Base-by-base conservation (phyloP, 2,888 invertebrate genomes). In the Beris morrisii region DNA sequence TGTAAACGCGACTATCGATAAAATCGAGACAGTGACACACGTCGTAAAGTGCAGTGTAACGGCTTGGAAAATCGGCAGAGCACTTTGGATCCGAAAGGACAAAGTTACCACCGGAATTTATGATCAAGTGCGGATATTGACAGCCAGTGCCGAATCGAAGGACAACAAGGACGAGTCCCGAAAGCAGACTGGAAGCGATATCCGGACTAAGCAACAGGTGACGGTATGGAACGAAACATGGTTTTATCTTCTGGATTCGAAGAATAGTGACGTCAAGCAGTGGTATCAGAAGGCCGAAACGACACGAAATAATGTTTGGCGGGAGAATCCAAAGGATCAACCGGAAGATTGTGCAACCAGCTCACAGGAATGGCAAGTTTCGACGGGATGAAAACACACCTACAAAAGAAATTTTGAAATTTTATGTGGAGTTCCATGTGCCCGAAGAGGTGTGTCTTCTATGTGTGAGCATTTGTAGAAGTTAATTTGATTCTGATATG, bases 21-120 rank as follows among this genome's bases (percentile, higher is more conserved):
- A 61, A 52, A 38, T 61, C 15, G 61, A 61, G 50, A 61, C 52
- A 31, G 61, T 61, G 61, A 61, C 61, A 52, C 52, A 61, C 15
- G 50, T 52, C 38, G 61, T 61, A 50, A 61, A 61, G 52, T 61
- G 61, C 38, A 22, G 61, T 52, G 61, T 61, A 52, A 43, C 43
- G 45, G 61, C 38, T 3, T 61, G 61, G 61, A 61, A 61, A 61
- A 52, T 52, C 38, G 52, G 43, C 12, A 12, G 38, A 44, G 61
- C 50, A 22, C 7, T 61, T 15, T 61, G 61, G 61, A 28, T 61
- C 4, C 52, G 50, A 15, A 61, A 61, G 38, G 11, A 31, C 43
- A 50, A 52, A 15, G 12, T 52, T 50, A 61, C 61, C 15, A 61
- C 52, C 1, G 52, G 61, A 6, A 50, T 61, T 52, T 61, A 61